phyloP scores from a whole-genome alignment of 2,888 invertebrate species.

The Resseliella maxima region DNA sequence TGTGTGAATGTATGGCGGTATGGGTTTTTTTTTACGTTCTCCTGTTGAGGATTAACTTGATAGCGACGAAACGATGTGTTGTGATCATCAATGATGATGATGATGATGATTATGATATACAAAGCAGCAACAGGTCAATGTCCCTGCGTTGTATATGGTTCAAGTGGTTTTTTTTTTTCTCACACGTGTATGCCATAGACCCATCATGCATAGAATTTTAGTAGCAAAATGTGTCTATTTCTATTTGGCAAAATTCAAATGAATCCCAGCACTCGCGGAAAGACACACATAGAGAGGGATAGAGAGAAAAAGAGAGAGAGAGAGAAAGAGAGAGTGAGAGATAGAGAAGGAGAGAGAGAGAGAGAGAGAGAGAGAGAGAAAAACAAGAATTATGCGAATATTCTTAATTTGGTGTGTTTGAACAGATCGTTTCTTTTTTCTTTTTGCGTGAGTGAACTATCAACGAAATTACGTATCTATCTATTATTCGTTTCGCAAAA shows the following conservation, averaged over 20 bases:
- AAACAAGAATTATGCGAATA: background rate
- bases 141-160: slow-evolving; percentile 51
- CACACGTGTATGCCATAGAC: background rate
- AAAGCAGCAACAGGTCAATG: slow-evolving; percentile 49
- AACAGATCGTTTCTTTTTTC: background rate
- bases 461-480: slow-evolving; percentile 37
- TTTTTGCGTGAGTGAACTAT: slow-evolving; percentile 56
- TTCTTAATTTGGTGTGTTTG: background rate
- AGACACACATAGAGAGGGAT: background rate
- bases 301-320: too few species aligned
- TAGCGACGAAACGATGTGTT: background rate
- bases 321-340: too few species aligned
- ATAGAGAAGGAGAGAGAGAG: too few species aligned
- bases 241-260: background rate
- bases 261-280: background rate
- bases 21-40: background rate
- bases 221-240: slow-evolving; percentile 35
- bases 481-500: background rate
- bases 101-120: slow-evolving; percentile 30
- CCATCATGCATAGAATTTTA: slow-evolving; percentile 28
- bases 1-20: background rate
- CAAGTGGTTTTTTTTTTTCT: background rate
- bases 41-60: slow-evolving; percentile 37
- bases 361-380: too few species aligned
- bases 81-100: background rate